Evolutionary conservation across 2,797 vertebrate species (phyloP).

Genomic region (Propithecus deckenii): DNA sequence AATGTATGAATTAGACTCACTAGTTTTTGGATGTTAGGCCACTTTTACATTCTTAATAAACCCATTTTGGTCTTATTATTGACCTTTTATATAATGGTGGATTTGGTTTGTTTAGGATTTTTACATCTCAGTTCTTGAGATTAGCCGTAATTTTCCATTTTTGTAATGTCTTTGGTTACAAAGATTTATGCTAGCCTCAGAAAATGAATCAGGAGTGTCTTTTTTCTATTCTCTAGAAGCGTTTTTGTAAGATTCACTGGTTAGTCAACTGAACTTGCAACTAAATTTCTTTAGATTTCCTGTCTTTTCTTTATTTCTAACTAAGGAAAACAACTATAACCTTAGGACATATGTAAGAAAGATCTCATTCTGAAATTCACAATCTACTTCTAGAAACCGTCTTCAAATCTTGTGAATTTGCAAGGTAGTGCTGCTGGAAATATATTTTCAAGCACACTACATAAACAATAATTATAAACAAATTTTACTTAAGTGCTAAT

Average conservation of each 20-base stretch:
- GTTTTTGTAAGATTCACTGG: not conserved
- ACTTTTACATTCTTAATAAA: constrained; percentile 37
- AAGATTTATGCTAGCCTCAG: constrained; percentile 19
- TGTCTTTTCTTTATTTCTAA: constrained; percentile 28
- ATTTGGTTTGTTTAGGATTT: not conserved
- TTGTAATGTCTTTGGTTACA: constrained; percentile 18
- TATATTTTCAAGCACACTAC: not conserved
- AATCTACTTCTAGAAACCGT: constrained; percentile 23
- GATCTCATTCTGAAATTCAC: constrained; percentile 34
- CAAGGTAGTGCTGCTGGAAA: not conserved
- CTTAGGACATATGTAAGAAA: not conserved
- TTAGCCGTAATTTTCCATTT: constrained; percentile 30
- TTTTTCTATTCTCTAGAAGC: not conserved
- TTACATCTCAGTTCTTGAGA: constrained; percentile 43
- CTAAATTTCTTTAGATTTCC: constrained; percentile 33
- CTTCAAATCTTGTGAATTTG: not conserved
- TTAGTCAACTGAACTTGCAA: constrained; percentile 35
- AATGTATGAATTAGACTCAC: not conserved
- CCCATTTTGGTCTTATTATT: not conserved
- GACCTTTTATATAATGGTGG: not conserved
- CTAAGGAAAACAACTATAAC: constrained; percentile 19
- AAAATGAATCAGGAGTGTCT: constrained; percentile 20
- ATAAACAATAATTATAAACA: constrained; percentile 34
- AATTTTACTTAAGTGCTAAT: not conserved
- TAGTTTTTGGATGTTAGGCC: not conserved